Evolutionary conservation across 2,888 invertebrate species (phyloP), one percentile per base, ranked within the genome.

Genomic region (Branchellion lobata): DNA sequence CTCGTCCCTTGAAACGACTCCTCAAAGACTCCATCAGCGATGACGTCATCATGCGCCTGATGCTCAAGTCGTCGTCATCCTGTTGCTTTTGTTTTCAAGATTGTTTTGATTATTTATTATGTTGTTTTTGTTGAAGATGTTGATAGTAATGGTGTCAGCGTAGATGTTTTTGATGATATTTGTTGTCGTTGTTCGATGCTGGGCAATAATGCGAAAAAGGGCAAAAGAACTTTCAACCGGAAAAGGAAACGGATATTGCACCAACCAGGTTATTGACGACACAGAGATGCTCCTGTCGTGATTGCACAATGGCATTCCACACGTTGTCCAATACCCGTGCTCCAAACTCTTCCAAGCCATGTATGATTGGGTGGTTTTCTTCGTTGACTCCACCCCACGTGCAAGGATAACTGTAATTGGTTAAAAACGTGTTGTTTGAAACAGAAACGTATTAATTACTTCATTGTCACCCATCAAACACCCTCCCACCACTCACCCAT

Each of bases 271-370:
- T 8, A 5, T 34, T 21, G 36, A 71, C 31, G 11, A 5, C 3
- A 21, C 27, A 3, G 3, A 71, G 5, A n/a, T 34, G 36, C 8
- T 29, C 29, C 18, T 34, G 18, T 71, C 36, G 24, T 71, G 31
- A 27, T 57, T 57, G 34, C 31, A 84, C 82, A 40, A 88, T 84
- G 14, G 86, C 86, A 82, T 84, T 86, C 86, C 87, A 87, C 71
- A 88, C 81, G 80, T 86, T 86, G 81, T 87, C 86, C 51, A 88
- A 83, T 0, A 87, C 86, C 72, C 86, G 81, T 34, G 84, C 79
- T 1, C 86, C 88, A 84, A 88, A 88, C 47, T 83, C 78, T 36
- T 87, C 86, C 40, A 88, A 84, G n/a, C 85, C 86, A 8, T 84
- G 83, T 0, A 86, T 85, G 31, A 88, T 82, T 2, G 88, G 86